Conservation (phyloP, 2,797 vertebrate species). For the Falco novaeseelandiae region DNA sequence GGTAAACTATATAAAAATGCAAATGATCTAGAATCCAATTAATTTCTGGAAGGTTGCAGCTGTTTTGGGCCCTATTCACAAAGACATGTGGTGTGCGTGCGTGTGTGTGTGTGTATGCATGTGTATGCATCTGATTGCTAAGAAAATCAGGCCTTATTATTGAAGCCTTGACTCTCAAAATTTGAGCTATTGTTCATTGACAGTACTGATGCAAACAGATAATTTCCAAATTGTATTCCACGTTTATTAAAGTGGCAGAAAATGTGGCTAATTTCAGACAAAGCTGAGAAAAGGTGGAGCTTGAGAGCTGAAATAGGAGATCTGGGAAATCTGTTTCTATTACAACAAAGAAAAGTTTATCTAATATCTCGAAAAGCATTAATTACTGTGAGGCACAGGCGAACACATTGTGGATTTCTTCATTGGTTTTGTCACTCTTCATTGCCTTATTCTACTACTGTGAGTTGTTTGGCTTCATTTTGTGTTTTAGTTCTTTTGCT, state of each 20-base stretch:
- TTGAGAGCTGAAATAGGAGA: slow-evolving; percentile 24
- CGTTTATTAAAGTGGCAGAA: slow-evolving; percentile 38
- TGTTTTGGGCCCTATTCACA: slow-evolving; percentile 67
- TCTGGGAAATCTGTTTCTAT: slow-evolving; percentile 34
- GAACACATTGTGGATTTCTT: slow-evolving; percentile 28
- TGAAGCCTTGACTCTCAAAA: slow-evolving; percentile 52
- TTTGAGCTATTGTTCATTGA: slow-evolving; percentile 41
- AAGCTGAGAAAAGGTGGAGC: slow-evolving; percentile 55
- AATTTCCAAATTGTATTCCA: slow-evolving; percentile 53
- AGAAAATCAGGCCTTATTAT: slow-evolving; percentile 72
- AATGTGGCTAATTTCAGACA: slow-evolving; percentile 54
- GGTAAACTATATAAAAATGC: slow-evolving; percentile 78
- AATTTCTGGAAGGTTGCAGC: slow-evolving; percentile 76
- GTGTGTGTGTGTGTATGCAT: neutral
- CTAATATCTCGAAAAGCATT: slow-evolving; percentile 68
- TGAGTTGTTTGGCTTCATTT: slow-evolving; percentile 43
- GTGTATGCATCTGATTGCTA: slow-evolving; percentile 46
- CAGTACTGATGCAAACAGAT: slow-evolving; percentile 35
- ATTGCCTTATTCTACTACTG: slow-evolving; percentile 43
- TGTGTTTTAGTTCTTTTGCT: neutral
- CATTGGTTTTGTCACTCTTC: slow-evolving; percentile 47
- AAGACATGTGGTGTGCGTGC: slow-evolving; percentile 55
- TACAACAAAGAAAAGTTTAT: slow-evolving; percentile 54
- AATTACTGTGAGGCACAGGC: slow-evolving; percentile 52
- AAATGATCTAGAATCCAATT: slow-evolving; percentile 77